A percentile compares a stretch with the other conserved stretches of the same genome.
Evolutionary conservation across 2,888 invertebrate species (phyloP).

Genomic region (Tortricodes alternella): DNA sequence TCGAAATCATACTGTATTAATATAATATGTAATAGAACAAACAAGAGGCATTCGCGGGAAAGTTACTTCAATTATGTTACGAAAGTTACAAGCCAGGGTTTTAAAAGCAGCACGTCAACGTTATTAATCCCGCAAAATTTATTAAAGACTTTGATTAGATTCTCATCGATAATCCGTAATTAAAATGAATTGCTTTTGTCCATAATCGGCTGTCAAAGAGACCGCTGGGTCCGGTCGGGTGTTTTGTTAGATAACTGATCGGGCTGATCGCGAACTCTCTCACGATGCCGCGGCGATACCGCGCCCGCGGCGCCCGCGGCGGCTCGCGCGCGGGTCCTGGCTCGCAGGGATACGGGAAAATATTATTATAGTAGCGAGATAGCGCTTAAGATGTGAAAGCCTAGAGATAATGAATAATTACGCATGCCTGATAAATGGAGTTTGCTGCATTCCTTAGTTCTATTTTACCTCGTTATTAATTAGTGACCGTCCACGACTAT

Average conservation of each 20-base stretch:
- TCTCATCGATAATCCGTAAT: slow-evolving; percentile 33
- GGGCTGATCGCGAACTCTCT: slow-evolving; percentile 37
- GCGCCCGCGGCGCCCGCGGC: slow-evolving; percentile 18
- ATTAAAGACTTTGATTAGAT: slow-evolving; percentile 27
- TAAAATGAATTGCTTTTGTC: slow-evolving; percentile 37
- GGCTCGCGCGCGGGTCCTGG: too few relatives aligned
- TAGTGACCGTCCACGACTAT: slow-evolving; percentile 1
- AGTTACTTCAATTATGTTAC: neutral
- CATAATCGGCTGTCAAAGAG: slow-evolving; percentile 36
- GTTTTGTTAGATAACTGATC: slow-evolving; percentile 35
- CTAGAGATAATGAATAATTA: slow-evolving; percentile 27
- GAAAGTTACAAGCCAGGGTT: neutral
- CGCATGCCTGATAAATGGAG: slow-evolving; percentile 16
- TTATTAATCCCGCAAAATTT: slow-evolving; percentile 18
- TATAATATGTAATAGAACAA: neutral
- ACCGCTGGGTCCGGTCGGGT: slow-evolving; percentile 29
- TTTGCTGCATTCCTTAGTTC: slow-evolving; percentile 16
- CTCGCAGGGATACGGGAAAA: slow-evolving; percentile 9
- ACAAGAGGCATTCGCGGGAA: neutral
- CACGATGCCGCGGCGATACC: slow-evolving; percentile 33
- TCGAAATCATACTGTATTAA: slow-evolving; percentile 5
- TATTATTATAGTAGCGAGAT: slow-evolving; percentile 20
- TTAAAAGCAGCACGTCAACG: slow-evolving; percentile 11
- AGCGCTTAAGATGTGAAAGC: slow-evolving; percentile 9
- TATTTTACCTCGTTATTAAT: slow-evolving; percentile 11